Evolutionary conservation across 2,888 invertebrate species (phyloP), one percentile per base, ranked within the genome.

Genomic region (Hylaea fasciaria): DNA sequence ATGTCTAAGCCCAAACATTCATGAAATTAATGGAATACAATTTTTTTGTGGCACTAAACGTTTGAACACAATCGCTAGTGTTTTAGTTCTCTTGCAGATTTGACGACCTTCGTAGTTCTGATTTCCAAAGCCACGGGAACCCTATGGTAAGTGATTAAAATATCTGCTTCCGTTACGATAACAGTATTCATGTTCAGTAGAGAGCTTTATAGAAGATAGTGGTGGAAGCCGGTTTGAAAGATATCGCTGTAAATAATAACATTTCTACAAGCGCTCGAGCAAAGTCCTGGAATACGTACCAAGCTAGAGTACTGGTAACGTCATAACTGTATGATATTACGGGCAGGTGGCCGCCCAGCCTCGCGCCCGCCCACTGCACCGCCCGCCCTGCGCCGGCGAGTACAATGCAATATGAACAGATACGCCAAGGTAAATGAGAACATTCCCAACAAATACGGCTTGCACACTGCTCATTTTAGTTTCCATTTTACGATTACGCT

Each of bases 321-420:
- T 29, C 0, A 39, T n/a, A 39, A 50, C 11, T 35, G 16, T 17
- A 22, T 16, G 84, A 86, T 86, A 88, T 89, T 89, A 87, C 86
- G 68, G n/a, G 68, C 68, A 68, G 70, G 69, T 68, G 69, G 35
- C 47, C 48, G 17, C 37, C 35, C 16, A 10, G 16, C n/a, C 60
- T 64, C 58, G 29, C 22, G 7, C 44, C 60, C 63, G 56, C 67
- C 55, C 63, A 48, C 61, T 59, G 59, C 66, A 61, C 60, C 65
- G 48, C 62, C 57, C 41, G 47, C 60, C 54, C 51, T 40, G 47
- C 59, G 49, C 62, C 60, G 51, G 53, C 57, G 53, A 66, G 49
- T 64, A 46, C 68, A 63, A 64, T 68, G 71, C 71, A 70, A 54
- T 66, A 64, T 65, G 49, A 32, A 59, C 65, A 54, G 50, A 56